These are phyloP conservation scores for Remorina albescens DNA, from an alignment of 2,797 vertebrate species.

Conservation along the genomic window DNA sequence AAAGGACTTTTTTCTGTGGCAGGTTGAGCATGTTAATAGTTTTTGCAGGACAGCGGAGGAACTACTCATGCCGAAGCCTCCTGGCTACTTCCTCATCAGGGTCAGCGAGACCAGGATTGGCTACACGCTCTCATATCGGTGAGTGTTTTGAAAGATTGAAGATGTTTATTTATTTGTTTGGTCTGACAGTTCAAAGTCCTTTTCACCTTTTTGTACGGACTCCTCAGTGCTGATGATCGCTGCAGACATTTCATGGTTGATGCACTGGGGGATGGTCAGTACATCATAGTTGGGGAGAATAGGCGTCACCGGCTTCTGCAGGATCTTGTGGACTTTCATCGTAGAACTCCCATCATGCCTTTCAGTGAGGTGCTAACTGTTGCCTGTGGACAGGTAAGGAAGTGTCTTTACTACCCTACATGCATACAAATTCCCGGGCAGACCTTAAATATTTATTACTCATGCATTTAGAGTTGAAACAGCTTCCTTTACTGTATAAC, in stretches of 20 bases:
- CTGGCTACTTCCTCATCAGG: slow-evolving; percentile 89
- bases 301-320: slow-evolving; percentile 77
- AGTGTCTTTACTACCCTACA: not conserved
- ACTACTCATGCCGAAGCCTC: slow-evolving; percentile 78
- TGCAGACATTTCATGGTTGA: slow-evolving; percentile 90
- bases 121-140: slow-evolving; percentile 90
- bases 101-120: slow-evolving; percentile 89
- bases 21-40: not conserved
- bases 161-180: slow-evolving; percentile 1
- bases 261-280: slow-evolving; percentile 71
- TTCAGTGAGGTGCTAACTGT: slow-evolving; percentile 81
- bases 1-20: slow-evolving; percentile 17
- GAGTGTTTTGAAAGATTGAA: slow-evolving; percentile 49
- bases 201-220: not conserved
- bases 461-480: not conserved
- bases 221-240: slow-evolving; percentile 73
- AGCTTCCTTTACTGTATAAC: not conserved
- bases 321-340: slow-evolving; percentile 86
- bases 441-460: not conserved
- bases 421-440: not conserved
- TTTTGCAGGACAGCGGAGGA: slow-evolving; percentile 84
- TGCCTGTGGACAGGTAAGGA: slow-evolving; percentile 84
- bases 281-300: slow-evolving; percentile 80
- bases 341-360: slow-evolving; percentile 76
- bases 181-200: not conserved